Evolutionary conservation across 2,888 invertebrate species (phyloP).

Genomic region (Trypoxylon attenuatum): DNA sequence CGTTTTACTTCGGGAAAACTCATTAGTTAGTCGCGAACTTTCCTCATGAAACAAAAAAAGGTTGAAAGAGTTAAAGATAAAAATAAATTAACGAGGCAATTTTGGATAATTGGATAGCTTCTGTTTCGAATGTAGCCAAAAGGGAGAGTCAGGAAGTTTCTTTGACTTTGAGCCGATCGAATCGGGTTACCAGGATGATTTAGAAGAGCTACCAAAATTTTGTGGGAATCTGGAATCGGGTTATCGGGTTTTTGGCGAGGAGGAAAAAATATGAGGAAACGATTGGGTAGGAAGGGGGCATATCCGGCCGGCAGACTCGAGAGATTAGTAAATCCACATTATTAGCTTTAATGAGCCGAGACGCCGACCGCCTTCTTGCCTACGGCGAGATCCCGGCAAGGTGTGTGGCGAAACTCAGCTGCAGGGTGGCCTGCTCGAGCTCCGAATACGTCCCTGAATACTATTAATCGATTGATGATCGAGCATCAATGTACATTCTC

Average conservation of each 20-base stretch:
- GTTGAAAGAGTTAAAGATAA: too few species aligned
- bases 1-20: too few species aligned
- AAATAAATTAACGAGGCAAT: too few species aligned
- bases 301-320: constrained; percentile 49
- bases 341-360: constrained; percentile 71
- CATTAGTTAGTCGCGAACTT: too few species aligned
- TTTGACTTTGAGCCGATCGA: too few species aligned
- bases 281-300: constrained; percentile 13
- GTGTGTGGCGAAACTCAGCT: constrained; percentile 65
- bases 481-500: constrained; percentile 24
- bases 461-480: constrained; percentile 59
- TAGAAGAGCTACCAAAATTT: too few species aligned
- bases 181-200: too few species aligned
- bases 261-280: constrained; percentile 16
- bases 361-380: constrained; percentile 64
- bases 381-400: constrained; percentile 60
- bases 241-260: constrained; percentile 12
- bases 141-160: too few species aligned
- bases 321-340: constrained; percentile 71
- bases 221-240: too few species aligned
- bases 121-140: too few species aligned
- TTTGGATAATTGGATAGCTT: too few species aligned
- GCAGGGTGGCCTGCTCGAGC: constrained; percentile 62
- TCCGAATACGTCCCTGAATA: constrained; percentile 51
- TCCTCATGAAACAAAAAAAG: too few species aligned